Percentiles rank a stretch among this genome's conserved stretches.
These are phyloP conservation scores for human (Homo sapiens) DNA, from an alignment of 2,113 vertebrate species.

Conservation along the genomic window GRCh38 chr3:52228501-52229000, in stretches of 20 bases:
- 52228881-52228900: not conserved
- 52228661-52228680: slow-evolving; percentile 44
- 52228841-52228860: not conserved
- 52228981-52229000: slow-evolving; percentile 12
- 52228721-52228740: not conserved
- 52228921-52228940: not conserved
- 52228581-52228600: not conserved
- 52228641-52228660: slow-evolving; percentile 81
- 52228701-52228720: slow-evolving; percentile 9
- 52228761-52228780: not conserved
- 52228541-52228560: not conserved
- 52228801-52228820: not conserved
- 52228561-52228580: not conserved
- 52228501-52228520: not conserved
- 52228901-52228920: not conserved
- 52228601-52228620: slow-evolving; percentile 74
- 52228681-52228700: not conserved
- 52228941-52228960: not conserved
- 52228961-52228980: slow-evolving; percentile 59
- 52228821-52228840: not conserved
- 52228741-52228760: not conserved
- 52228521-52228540: not conserved
- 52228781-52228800: not conserved
- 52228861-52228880: not conserved
- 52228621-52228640: slow-evolving; percentile 86